A percentile compares a stretch with the other conserved stretches of the same genome.
Evolutionary conservation across 2,113 vertebrate species (phyloP).

Genomic region (Peromyscus californicus): DNA sequence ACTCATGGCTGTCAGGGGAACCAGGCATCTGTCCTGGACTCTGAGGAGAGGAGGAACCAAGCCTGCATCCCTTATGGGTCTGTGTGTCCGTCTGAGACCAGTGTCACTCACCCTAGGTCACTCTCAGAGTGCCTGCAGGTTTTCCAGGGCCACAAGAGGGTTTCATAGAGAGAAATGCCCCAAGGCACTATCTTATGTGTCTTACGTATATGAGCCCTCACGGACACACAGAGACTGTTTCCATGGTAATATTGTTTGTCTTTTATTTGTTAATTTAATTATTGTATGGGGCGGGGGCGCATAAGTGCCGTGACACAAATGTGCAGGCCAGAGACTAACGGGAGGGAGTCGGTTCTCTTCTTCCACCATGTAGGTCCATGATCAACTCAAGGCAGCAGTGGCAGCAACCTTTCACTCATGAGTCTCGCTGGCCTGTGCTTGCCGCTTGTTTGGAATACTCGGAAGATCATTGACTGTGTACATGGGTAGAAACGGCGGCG

Average conservation of each 20-base stretch:
- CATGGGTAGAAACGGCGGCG: background rate
- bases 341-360: background rate
- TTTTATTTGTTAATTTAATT: background rate
- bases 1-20: background rate
- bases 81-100: background rate
- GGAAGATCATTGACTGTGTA: background rate
- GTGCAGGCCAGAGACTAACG: background rate
- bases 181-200: background rate
- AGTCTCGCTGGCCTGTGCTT: background rate
- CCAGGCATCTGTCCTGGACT: background rate
- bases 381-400: background rate
- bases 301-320: background rate
- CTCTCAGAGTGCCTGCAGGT: background rate
- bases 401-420: background rate
- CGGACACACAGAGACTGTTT: constrained; percentile 20
- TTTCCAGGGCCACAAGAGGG: background rate
- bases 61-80: background rate
- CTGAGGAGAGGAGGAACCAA: background rate
- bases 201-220: background rate
- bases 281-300: background rate
- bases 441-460: constrained; percentile 18
- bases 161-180: background rate
- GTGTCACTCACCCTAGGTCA: background rate
- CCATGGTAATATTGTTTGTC: background rate
- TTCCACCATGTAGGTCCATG: background rate